Conservation (phyloP, 2,113 vertebrate species). For the Oncorhynchus gorbuscha region DNA sequence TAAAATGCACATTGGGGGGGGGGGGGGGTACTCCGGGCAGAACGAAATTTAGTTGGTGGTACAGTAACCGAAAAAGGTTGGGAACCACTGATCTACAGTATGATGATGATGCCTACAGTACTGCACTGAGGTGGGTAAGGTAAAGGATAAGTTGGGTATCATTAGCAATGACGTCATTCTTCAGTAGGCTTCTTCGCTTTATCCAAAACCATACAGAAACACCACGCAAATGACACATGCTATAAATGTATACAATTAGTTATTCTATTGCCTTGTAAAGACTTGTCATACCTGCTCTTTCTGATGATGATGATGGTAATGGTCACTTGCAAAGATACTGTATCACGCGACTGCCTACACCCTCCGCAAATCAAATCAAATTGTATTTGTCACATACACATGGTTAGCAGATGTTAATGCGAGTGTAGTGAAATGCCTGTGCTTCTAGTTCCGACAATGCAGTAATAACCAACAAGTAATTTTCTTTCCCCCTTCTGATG, state of each 20-base stretch:
- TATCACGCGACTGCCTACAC: slow-evolving; percentile 65
- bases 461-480: too few species aligned
- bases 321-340: slow-evolving; percentile 74
- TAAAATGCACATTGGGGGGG: too few species aligned
- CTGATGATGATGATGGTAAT: not conserved
- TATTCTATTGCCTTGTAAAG: not conserved
- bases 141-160: not conserved
- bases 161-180: slow-evolving; percentile 9
- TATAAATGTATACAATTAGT: slow-evolving; percentile 27
- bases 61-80: too few species aligned
- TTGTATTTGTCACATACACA: too few species aligned
- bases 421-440: too few species aligned
- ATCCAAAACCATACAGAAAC: not conserved
- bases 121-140: not conserved
- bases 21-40: too few species aligned
- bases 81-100: not conserved
- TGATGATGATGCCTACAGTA: too few species aligned
- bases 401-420: too few species aligned
- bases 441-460: too few species aligned
- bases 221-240: not conserved
- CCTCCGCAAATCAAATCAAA: slow-evolving; percentile 22
- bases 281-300: slow-evolving; percentile 31
- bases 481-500: too few species aligned
- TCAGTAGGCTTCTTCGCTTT: not conserved
- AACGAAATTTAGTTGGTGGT: not conserved